Conservation (phyloP, 2,797 vertebrate species). For the Enteromius paludinosus region DNA sequence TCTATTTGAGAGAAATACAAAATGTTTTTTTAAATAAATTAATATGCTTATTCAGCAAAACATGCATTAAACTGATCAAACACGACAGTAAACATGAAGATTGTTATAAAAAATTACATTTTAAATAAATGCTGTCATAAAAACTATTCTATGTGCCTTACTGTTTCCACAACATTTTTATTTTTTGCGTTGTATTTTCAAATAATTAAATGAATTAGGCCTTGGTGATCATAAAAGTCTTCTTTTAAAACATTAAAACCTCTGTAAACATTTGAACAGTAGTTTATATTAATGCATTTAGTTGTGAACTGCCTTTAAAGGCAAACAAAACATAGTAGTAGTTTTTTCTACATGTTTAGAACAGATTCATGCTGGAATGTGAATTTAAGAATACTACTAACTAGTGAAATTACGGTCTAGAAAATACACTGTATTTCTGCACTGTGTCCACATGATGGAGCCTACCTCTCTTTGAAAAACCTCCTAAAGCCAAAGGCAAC, state of each 20-base stretch:
- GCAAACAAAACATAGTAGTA: not conserved
- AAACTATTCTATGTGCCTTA: not conserved
- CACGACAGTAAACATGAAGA: not conserved
- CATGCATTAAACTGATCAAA: not conserved
- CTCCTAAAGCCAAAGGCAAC: constrained; percentile 92
- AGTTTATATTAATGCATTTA: not conserved
- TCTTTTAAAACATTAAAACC: not conserved
- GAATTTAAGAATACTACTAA: too few species aligned
- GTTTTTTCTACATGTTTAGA: not conserved
- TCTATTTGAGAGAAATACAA: not conserved
- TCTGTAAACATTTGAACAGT: not conserved
- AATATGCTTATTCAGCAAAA: not conserved
- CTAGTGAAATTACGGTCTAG: not conserved
- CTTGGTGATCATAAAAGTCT: not conserved
- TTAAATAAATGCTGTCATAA: not conserved
- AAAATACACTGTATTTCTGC: not conserved
- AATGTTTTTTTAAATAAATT: not conserved
- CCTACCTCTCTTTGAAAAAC: constrained; percentile 96
- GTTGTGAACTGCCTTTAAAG: not conserved
- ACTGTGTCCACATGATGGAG: constrained; percentile 28
- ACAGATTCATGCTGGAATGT: not conserved
- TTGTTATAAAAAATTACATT: not conserved
- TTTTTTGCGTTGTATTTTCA: not conserved
- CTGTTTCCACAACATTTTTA: not conserved
- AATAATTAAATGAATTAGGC: not conserved